These are phyloP conservation scores for Pluvianellus socialis DNA, from an alignment of 2,113 vertebrate genomes.

Conservation along the genomic window DNA sequence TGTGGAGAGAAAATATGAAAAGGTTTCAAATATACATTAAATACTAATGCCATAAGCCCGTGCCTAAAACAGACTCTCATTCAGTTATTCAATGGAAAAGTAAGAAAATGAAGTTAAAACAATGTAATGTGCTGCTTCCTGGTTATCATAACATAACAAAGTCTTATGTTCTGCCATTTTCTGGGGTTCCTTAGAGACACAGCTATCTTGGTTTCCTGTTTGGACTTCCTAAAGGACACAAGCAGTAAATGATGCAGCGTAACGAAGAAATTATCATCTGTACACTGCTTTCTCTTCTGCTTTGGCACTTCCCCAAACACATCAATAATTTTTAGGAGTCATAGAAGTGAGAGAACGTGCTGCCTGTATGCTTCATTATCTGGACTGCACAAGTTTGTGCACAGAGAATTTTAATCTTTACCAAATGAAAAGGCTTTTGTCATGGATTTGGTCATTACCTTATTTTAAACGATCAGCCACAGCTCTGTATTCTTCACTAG, in stretches of 20 bases:
- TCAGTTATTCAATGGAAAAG: not conserved
- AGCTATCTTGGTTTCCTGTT: not conserved
- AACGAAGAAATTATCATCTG: not conserved
- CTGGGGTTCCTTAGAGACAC: not conserved
- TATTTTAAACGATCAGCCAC: not conserved
- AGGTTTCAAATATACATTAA: not conserved
- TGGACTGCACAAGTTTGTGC: not conserved
- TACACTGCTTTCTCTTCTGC: not conserved
- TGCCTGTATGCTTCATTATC: not conserved
- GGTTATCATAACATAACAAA: not conserved
- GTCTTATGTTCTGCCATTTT: not conserved
- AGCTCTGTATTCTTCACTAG: not conserved
- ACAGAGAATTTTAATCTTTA: not conserved
- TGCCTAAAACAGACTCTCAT: not conserved
- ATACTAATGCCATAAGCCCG: not conserved
- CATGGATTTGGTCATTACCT: not conserved
- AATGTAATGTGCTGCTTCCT: not conserved
- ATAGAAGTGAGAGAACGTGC: accelerated
- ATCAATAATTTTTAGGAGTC: not conserved
- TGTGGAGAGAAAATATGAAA: not conserved
- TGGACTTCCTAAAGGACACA: not conserved
- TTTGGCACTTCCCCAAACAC: not conserved
- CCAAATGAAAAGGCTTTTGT: not conserved
- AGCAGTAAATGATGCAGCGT: not conserved
- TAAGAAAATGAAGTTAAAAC: not conserved